Evolutionary conservation across 2,797 vertebrate species (phyloP).

Genomic region (Channallabes apus): DNA sequence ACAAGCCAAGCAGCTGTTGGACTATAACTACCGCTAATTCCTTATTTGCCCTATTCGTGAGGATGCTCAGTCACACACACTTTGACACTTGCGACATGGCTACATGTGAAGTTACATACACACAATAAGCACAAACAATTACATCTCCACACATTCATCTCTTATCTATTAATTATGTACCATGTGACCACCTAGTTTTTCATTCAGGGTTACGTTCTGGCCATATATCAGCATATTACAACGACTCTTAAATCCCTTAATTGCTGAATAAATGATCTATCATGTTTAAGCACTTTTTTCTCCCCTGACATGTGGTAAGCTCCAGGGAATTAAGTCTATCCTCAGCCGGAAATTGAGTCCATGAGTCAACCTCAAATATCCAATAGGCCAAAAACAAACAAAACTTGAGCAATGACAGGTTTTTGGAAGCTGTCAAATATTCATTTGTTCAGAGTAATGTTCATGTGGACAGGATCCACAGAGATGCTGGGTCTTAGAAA

Average conservation of each 20-base stretch:
- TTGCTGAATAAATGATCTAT: constrained; percentile 40
- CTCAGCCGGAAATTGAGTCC: constrained; percentile 19
- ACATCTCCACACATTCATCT: not conserved
- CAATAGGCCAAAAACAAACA: constrained; percentile 50
- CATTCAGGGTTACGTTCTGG: constrained; percentile 8
- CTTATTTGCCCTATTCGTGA: not conserved
- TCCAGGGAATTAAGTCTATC: constrained; percentile 18
- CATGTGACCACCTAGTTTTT: constrained; percentile 9
- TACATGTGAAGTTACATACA: not conserved
- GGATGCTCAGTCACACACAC: not conserved
- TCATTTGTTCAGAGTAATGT: constrained; percentile 34
- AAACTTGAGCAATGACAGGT: constrained; percentile 25
- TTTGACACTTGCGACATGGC: not conserved
- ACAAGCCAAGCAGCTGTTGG: not conserved
- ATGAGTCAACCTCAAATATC: constrained; percentile 45
- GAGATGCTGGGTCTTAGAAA: not conserved
- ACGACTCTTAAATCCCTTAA: constrained; percentile 31
- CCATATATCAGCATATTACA: constrained; percentile 25
- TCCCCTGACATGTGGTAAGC: constrained; percentile 23
- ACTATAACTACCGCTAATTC: not conserved
- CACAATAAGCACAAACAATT: not conserved
- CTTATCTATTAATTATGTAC: not conserved
- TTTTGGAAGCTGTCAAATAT: constrained; percentile 44
- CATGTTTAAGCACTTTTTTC: constrained; percentile 34
- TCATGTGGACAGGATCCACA: constrained; percentile 11